These are phyloP conservation scores for Corythucha ciliata DNA, from an alignment of 2,888 invertebrate species.

Conservation along the genomic window DNA sequence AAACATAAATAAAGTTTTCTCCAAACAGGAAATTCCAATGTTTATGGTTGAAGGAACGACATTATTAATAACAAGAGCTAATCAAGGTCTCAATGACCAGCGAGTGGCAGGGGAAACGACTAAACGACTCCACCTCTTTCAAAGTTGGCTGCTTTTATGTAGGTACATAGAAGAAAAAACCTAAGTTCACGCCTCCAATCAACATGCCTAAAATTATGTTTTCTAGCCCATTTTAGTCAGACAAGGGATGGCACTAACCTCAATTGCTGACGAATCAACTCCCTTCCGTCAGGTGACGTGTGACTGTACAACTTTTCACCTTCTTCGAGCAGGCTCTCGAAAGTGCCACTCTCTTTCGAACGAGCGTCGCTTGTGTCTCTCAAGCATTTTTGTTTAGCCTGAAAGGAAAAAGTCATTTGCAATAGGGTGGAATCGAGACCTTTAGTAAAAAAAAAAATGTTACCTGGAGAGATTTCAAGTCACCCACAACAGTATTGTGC, in stretches of 20 bases:
- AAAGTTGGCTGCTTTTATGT: too few species aligned
- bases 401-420: constrained; percentile 36
- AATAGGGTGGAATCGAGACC: background rate
- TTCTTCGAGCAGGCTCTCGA: constrained; percentile 74
- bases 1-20: too few species aligned
- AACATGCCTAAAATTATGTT: too few species aligned
- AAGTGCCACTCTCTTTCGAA: constrained; percentile 65
- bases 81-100: too few species aligned
- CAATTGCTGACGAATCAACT: constrained; percentile 80
- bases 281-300: constrained; percentile 89
- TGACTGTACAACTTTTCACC: constrained; percentile 88
- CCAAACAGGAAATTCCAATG: too few species aligned
- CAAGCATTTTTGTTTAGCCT: constrained; percentile 72
- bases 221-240: background rate
- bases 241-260: constrained; percentile 38
- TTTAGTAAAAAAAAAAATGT: constrained; percentile 16
- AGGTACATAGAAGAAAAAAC: too few species aligned
- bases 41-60: too few species aligned
- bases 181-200: too few species aligned
- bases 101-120: too few species aligned
- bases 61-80: too few species aligned
- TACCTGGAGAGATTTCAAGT: constrained; percentile 59
- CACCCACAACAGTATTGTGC: constrained; percentile 75
- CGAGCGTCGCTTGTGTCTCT: constrained; percentile 69
- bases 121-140: too few species aligned